phyloP scores from a whole-genome alignment of 2,888 invertebrate species.

The Drosophila sordidula region DNA sequence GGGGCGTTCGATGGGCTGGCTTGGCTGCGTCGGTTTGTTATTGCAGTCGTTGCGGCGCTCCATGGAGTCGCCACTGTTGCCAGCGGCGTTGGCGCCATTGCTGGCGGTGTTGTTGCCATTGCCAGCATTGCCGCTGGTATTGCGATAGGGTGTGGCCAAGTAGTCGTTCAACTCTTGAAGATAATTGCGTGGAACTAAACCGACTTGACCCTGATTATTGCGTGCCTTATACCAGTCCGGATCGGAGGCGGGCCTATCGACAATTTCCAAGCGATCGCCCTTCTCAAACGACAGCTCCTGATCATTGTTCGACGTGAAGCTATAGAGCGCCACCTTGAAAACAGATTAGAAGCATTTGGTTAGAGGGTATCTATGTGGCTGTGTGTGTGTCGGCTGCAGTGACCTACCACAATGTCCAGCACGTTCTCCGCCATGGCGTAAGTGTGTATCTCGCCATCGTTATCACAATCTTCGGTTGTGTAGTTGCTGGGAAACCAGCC shows the following conservation, averaged over 20 bases:
- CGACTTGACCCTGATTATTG: slow-evolving; percentile 95
- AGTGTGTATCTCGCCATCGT: slow-evolving; percentile 94
- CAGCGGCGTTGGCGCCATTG: slow-evolving; percentile 70
- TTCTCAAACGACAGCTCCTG: slow-evolving; percentile 99
- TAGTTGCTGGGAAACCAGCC: slow-evolving; percentile 99
- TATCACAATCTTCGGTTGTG: slow-evolving; percentile 95
- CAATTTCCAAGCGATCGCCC: slow-evolving; percentile 97
- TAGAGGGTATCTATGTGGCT: not conserved
- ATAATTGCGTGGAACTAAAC: slow-evolving; percentile 98
- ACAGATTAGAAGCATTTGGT: not conserved
- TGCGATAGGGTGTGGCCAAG: slow-evolving; percentile 92
- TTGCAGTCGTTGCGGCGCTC: slow-evolving; percentile 85
- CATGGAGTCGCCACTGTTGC: slow-evolving; percentile 85
- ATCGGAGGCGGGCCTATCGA: slow-evolving; percentile 98
- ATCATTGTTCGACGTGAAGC: slow-evolving; percentile 96
- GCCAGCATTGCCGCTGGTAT: slow-evolving; percentile 81
- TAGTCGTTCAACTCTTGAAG: slow-evolving; percentile 96
- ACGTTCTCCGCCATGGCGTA: slow-evolving; percentile 98
- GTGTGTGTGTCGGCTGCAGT: too few relatives aligned
- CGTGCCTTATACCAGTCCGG: slow-evolving; percentile 99
- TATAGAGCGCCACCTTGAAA: slow-evolving; percentile 93
- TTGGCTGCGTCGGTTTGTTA: slow-evolving; percentile 82
- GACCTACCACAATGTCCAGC: slow-evolving; percentile 94
- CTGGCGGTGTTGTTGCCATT: slow-evolving; percentile 83
- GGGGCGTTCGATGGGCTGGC: slow-evolving; percentile 87